phyloP scores from a whole-genome alignment of 2,113 vertebrate genomes.

The Trogon surrucura region DNA sequence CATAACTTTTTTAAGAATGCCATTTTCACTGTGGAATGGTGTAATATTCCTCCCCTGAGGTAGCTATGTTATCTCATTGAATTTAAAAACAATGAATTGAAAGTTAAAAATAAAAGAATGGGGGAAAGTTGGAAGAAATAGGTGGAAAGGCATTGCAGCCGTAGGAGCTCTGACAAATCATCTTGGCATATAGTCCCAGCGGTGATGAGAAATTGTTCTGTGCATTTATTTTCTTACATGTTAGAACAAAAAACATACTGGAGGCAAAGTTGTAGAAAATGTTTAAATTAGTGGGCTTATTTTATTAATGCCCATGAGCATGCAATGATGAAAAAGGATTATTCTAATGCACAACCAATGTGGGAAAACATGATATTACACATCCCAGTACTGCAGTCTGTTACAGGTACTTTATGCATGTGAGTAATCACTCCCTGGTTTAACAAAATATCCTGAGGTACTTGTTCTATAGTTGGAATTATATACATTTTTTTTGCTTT shows the following conservation, averaged over 20 bases:
- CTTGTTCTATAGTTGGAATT: not conserved
- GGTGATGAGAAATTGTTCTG: not conserved
- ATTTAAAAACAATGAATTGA: constrained; percentile 8
- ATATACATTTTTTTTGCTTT: not conserved
- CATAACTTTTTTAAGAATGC: not conserved
- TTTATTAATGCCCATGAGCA: not conserved
- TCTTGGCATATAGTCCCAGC: not conserved
- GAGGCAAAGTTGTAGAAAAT: not conserved
- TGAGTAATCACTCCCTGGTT: not conserved
- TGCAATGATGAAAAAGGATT: not conserved
- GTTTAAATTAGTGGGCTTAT: not conserved
- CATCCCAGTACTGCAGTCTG: not conserved
- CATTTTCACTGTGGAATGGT: not conserved
- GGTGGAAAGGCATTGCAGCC: not conserved
- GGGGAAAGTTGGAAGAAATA: not conserved
- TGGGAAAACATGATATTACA: rapidly evolving
- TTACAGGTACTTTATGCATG: not conserved
- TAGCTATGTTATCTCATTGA: not conserved
- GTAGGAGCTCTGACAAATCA: constrained; percentile 7
- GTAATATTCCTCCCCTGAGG: not conserved
- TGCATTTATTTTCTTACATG: not conserved
- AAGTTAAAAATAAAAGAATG: not conserved
- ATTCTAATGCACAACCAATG: not conserved
- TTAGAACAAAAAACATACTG: not conserved
- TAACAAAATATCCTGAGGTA: not conserved